Evolutionary conservation across 2,113 vertebrate genomes (phyloP), one percentile per base, ranked within the genome.

Genomic region (Alosa alosa): DNA sequence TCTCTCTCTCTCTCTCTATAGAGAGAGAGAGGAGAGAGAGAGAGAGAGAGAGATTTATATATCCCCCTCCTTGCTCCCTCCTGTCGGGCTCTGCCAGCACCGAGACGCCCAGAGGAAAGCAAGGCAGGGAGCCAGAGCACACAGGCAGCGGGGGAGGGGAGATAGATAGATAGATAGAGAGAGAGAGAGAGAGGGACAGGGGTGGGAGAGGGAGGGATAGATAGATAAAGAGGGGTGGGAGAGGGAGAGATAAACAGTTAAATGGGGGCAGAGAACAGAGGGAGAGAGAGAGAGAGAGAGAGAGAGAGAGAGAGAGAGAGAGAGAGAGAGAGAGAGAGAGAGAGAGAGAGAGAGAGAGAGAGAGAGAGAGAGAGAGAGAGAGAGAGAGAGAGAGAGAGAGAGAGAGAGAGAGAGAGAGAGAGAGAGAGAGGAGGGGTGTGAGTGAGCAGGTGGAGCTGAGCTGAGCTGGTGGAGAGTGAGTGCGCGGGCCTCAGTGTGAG

Each of bases 51-150:
- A n/a, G n/a, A n/a, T n/a, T n/a, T n/a, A 31, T 31, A 31, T 31
- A 31, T 31, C 31, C 31, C 31, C 31, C 31, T 31, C 31, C 36
- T 13, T 36, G 9, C 31, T 36, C 72, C 31, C 72, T 78, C 72
- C 20, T 20, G 20, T 83, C 64, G 41, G 75, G 10, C 50, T 52
- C 50, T 52, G 20, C 57, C 57, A 25, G 64, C 64, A 84, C 78
- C 85, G 46, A 85, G 82, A 90, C 84, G 84, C 55, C 50, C 22
- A 5, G 52, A 44, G 81, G 72, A 57, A 41, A 25, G 25, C 60
- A 7, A 64, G 60, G 52, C 60, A 64, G 22, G 60, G 60, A 60
- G 57, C 57, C 57, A 60, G 57, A 60, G 81, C 50, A 4, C 17
- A 13, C 4, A n/a, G n/a, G n/a, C n/a, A n/a, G n/a, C n/a, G n/a